phyloP scores from a whole-genome alignment of 2,113 vertebrate species.

The Lophura nycthemera region DNA sequence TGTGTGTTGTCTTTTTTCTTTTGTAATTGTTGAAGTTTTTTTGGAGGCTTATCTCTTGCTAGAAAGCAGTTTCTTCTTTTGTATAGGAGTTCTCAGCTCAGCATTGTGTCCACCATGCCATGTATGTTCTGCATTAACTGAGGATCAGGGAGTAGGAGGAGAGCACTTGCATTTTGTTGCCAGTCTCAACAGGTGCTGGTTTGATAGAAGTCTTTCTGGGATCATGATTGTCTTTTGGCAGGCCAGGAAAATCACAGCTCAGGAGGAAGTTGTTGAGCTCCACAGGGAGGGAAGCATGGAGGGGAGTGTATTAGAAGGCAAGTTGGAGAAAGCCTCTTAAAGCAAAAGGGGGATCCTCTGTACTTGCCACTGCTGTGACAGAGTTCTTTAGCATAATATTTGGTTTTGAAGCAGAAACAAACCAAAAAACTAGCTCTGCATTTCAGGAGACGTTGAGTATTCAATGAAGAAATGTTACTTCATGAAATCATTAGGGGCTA shows the following conservation, averaged over 20 bases:
- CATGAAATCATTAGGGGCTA: not conserved
- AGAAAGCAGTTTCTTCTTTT: not conserved
- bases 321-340: not conserved
- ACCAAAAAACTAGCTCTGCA: not conserved
- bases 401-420: not conserved
- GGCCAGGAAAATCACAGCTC: not conserved
- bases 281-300: not conserved
- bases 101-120: not conserved
- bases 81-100: not conserved
- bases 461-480: not conserved
- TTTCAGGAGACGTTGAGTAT: not conserved
- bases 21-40: not conserved
- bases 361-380: not conserved
- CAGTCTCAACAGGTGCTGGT: not conserved
- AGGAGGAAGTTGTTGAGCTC: not conserved
- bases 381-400: not conserved
- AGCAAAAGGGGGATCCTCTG: not conserved
- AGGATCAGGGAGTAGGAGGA: not conserved
- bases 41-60: not conserved
- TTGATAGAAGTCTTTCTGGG: constrained; percentile 27
- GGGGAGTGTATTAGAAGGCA: not conserved
- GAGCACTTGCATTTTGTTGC: not conserved
- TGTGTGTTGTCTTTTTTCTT: not conserved
- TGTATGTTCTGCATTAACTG: not conserved
- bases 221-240: not conserved